phyloP scores from a whole-genome alignment of 2,888 invertebrate species.

The Strigamia crassipes region DNA sequence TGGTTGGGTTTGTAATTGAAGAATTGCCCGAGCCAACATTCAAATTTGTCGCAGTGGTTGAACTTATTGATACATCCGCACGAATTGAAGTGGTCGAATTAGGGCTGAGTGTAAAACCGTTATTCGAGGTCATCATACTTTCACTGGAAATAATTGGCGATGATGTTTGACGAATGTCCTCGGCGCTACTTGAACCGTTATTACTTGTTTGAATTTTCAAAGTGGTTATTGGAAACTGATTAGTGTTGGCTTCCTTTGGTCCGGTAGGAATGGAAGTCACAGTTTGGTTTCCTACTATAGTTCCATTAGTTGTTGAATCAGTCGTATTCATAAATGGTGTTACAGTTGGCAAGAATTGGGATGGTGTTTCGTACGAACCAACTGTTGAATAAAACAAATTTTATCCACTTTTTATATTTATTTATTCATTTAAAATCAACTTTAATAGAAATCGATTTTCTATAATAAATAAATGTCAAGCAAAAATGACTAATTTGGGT shows the following conservation, averaged over 20 bases:
- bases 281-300: background rate
- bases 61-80: background rate
- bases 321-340: background rate
- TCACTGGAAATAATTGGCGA: background rate
- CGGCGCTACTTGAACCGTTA: background rate
- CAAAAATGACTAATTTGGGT: background rate
- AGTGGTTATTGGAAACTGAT: background rate
- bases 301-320: background rate
- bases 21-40: background rate
- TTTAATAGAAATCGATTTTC: background rate
- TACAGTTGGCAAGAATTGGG: background rate
- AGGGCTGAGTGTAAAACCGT: background rate
- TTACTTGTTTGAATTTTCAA: background rate
- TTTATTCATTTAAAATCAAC: background rate
- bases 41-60: background rate
- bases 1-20: background rate
- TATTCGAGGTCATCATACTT: constrained; percentile 23
- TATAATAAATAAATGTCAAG: background rate
- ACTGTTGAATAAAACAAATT: background rate
- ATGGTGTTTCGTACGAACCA: background rate
- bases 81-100: background rate
- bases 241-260: background rate
- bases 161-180: background rate
- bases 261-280: background rate
- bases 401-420: background rate